A percentile compares a stretch with the other conserved stretches of the same genome.
phyloP scores from a whole-genome alignment of 2,113 vertebrate genomes.

The Lates calcarifer region DNA sequence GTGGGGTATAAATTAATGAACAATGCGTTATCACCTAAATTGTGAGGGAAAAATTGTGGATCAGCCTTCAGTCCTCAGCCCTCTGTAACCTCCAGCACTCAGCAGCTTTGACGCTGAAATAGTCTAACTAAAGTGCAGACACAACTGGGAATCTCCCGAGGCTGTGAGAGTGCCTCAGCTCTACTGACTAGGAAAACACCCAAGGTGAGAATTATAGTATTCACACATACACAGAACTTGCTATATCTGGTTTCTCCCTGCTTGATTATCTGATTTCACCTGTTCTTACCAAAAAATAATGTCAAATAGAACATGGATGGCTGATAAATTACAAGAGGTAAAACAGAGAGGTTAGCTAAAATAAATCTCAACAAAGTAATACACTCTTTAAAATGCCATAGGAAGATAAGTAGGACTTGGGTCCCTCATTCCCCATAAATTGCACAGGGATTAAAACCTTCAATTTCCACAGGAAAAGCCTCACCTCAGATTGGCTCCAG shows the following conservation, averaged over 20 bases:
- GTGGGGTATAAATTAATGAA: background rate
- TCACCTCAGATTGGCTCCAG: slow-evolving; percentile 18
- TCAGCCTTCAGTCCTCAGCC: slow-evolving; percentile 32
- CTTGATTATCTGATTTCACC: slow-evolving; percentile 30
- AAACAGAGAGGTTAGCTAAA: background rate
- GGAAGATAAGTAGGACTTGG: background rate
- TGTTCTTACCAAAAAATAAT: background rate
- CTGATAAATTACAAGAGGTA: background rate
- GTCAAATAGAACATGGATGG: background rate
- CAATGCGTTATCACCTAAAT: background rate
- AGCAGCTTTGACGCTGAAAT: slow-evolving; percentile 52
- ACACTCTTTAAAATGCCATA: slow-evolving; percentile 6
- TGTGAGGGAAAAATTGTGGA: slow-evolving; percentile 1
- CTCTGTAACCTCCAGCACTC: slow-evolving; percentile 36
- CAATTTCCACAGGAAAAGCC: background rate
- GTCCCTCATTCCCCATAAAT: no score
- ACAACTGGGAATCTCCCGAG: slow-evolving; percentile 60
- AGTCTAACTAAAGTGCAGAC: slow-evolving; percentile 50
- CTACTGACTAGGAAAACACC: slow-evolving; percentile 56
- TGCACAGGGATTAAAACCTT: background rate
- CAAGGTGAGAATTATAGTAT: slow-evolving; percentile 61
- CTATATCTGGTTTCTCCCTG: slow-evolving; percentile 20
- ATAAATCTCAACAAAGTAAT: background rate
- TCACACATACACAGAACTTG: slow-evolving; percentile 57
- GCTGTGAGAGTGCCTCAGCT: slow-evolving; percentile 41